phyloP scores from a whole-genome alignment of 2,797 vertebrate species.

The Mallotus villosus region DNA sequence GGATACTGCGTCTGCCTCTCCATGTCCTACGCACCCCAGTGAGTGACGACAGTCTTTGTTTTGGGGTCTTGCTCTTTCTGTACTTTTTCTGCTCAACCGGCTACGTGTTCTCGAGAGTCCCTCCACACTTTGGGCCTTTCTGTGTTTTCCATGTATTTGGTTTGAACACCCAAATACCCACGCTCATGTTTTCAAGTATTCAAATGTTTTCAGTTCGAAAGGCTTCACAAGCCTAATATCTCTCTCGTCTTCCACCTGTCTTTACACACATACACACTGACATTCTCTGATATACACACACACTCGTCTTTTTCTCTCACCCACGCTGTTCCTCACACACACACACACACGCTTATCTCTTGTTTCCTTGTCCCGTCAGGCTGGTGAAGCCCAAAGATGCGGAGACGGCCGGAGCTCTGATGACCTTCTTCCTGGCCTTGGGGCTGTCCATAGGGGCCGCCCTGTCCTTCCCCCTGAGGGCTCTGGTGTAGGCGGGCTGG shows the following conservation, averaged over 20 bases:
- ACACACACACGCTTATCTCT: neutral
- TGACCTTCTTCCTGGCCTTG: constrained; percentile 89
- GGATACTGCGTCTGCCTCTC: constrained; percentile 87
- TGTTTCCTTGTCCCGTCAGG: constrained; percentile 60
- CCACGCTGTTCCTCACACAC: neutral
- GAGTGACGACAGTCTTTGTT: constrained; percentile 42
- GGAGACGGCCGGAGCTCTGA: constrained; percentile 85
- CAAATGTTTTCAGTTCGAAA: no score
- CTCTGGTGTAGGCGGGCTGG: constrained; percentile 62
- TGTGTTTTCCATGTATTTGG: no score
- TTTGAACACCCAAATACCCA: no score
- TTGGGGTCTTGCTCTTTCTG: no score
- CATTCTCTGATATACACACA: neutral
- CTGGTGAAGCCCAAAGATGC: constrained; percentile 80
- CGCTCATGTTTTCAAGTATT: no score
- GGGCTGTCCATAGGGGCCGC: constrained; percentile 83
- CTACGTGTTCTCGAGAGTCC: no score
- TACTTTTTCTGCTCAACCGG: no score
- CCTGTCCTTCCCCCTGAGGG: constrained; percentile 80
- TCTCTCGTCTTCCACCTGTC: neutral
- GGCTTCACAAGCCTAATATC: no score
- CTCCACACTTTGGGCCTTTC: no score
- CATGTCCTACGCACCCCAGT: constrained; percentile 86
- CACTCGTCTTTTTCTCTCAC: constrained; percentile 1
- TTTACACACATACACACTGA: neutral